A percentile compares a stretch with the other conserved stretches of the same genome.
phyloP scores from a whole-genome alignment of 2,797 vertebrate species.

The Jordanella pulchra region DNA sequence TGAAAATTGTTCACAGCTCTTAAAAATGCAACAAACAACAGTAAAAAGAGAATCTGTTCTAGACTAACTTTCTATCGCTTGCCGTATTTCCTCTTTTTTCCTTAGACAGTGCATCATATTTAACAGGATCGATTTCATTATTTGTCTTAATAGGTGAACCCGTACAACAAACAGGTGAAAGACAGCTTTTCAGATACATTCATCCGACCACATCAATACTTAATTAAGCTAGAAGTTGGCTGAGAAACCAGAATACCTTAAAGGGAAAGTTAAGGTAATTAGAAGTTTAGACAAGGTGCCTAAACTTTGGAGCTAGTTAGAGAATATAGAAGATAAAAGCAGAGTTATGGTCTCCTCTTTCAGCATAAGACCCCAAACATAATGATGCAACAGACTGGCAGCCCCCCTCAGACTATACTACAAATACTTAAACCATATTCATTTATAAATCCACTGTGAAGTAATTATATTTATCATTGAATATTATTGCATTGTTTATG shows the following conservation, averaged over 20 bases:
- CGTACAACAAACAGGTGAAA: slow-evolving; percentile 28
- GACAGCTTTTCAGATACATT: slow-evolving; percentile 7
- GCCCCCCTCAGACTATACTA: too few species aligned
- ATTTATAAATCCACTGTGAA: too few species aligned
- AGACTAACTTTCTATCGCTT: slow-evolving; percentile 47
- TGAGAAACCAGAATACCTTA: slow-evolving; percentile 20
- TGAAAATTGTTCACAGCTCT: slow-evolving; percentile 20
- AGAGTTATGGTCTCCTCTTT: not conserved
- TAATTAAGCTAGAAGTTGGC: not conserved
- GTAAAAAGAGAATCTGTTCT: slow-evolving; percentile 7
- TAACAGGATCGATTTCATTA: slow-evolving; percentile 7
- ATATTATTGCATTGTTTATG: too few species aligned
- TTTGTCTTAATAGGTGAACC: slow-evolving; percentile 27
- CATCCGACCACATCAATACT: not conserved
- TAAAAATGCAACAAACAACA: not conserved
- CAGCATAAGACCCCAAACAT: too few species aligned
- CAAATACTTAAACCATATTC: too few species aligned
- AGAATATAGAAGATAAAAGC: not conserved
- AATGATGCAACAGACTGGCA: too few species aligned
- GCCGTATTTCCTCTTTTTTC: slow-evolving; percentile 23
- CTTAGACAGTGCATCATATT: slow-evolving; percentile 20
- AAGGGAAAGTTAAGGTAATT: not conserved
- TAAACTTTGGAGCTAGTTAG: not conserved
- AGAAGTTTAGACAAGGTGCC: not conserved
- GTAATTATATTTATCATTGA: too few species aligned